Evolutionary conservation across 1,140 invertebrate genomes (phyloP), one percentile per base, ranked within the genome.

Genomic region (Drosophila persimilis): DNA sequence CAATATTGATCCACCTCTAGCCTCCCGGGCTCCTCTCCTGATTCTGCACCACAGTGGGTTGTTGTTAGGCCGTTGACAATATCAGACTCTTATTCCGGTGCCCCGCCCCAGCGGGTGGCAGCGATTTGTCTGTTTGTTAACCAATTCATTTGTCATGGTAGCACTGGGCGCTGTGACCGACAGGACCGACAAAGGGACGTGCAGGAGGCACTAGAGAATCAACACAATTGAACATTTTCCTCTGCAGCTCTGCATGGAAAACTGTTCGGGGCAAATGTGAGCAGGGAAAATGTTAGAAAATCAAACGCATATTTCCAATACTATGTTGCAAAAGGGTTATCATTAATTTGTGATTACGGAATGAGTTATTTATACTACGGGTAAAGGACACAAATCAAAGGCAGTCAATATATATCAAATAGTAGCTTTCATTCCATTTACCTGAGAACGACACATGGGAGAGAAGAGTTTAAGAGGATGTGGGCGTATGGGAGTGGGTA

Each of bases 111-210:
- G 41, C 45, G 58, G 24, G 56, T 44, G 26, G 26, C 47, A 48
- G 59, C 65, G 72, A 69, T 80, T 74, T 71, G 69, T 55, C 51
- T 58, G 61, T 67, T 66, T 73, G 73, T 77, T 80, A 65, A 56
- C 64, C 64, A 77, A 86, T 81, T 85, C 73, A 73, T 77, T 86
- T 80, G 64, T 53, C 73, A 74, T 70, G 63, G 48, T 13, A 48
- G 44, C 50, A 41, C 13, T 29, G 39, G 50, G 15, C 9, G 17
- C 8, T 11, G 29, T 1, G 29, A 13, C 22, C 15, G 24, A 31
- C 24, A 29, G 43, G 50, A 64, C 29, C 7, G 29, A 39, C 35
- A 13, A 39, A 39, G 35, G 35, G 35, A 39, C 35, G 3, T 39
- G 35, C 11, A 8, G 11, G 31, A 8, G 8, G 8, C 31, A 31